A percentile compares a stretch with the other conserved stretches of the same genome.
phyloP scores from a whole-genome alignment of 1,140 invertebrate genomes.

The Choristoneura fumiferana region DNA sequence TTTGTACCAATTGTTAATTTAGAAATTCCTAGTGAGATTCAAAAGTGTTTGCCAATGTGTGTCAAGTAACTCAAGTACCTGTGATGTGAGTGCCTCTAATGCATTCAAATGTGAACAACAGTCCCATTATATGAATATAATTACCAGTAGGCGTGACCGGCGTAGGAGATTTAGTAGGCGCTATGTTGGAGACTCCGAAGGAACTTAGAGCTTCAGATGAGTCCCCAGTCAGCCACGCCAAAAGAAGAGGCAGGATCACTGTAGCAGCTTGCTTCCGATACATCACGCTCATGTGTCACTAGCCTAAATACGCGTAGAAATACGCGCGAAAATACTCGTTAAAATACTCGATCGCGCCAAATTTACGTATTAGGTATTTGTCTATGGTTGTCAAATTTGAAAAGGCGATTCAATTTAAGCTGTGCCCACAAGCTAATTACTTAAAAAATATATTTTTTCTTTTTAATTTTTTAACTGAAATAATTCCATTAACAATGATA shows the following conservation, averaged over 20 bases:
- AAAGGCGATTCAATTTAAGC: constrained; percentile 9
- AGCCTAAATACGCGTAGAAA: constrained; percentile 13
- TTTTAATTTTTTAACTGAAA: background rate
- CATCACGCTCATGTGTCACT: constrained; percentile 39
- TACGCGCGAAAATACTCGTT: background rate
- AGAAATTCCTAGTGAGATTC: background rate
- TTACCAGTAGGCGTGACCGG: constrained; percentile 79
- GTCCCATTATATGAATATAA: constrained; percentile 58
- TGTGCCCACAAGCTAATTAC: constrained; percentile 1
- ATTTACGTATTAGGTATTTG: constrained; percentile 14
- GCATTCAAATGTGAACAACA: constrained; percentile 22
- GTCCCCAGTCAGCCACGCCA: constrained; percentile 61
- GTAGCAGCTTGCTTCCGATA: constrained; percentile 42
- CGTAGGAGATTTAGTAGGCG: constrained; percentile 52
- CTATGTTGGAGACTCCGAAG: constrained; percentile 82
- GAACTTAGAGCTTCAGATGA: constrained; percentile 81
- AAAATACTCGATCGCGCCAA: background rate
- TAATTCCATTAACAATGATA: no score
- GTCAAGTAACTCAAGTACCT: no score
- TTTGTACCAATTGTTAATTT: background rate
- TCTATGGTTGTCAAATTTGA: constrained; percentile 20
- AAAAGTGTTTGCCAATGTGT: constrained; percentile 16
- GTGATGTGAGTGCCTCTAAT: constrained; percentile 21
- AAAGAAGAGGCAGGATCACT: constrained; percentile 57
- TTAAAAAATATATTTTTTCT: background rate